Evolutionary conservation across 2,113 vertebrate species (phyloP).

Genomic region (Arenaria interpres): DNA sequence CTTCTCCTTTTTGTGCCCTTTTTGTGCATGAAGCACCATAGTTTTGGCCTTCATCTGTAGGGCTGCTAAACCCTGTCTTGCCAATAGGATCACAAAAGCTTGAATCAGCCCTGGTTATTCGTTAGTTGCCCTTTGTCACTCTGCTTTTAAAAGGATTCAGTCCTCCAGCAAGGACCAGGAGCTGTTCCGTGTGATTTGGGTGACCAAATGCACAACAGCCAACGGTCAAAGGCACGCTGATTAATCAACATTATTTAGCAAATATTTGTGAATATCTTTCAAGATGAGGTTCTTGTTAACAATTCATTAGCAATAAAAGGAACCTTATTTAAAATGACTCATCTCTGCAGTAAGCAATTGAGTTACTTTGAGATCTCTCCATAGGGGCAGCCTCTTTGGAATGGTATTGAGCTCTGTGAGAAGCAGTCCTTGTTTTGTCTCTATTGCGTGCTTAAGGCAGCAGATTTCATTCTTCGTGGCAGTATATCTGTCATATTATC

Average conservation of each 20-base stretch:
- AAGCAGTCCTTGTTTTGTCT: not conserved
- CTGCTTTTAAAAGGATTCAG: not conserved
- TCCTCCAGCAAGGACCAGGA: not conserved
- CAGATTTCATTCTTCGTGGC: not conserved
- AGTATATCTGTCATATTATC: not conserved
- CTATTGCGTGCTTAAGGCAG: not conserved
- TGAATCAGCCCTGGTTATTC: not conserved
- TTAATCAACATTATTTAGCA: not conserved
- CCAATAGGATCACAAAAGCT: not conserved
- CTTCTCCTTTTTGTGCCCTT: not conserved
- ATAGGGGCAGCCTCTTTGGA: not conserved
- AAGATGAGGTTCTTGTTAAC: not conserved
- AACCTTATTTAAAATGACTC: not conserved
- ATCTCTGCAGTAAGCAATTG: not conserved
- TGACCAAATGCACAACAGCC: not conserved
- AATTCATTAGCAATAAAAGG: not conserved
- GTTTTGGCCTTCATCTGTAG: not conserved
- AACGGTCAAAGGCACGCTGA: not conserved
- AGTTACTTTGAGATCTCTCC: not conserved
- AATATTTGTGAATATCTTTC: not conserved
- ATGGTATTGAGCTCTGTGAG: not conserved
- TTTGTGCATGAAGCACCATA: not conserved
- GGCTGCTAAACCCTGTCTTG: not conserved
- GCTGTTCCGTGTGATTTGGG: not conserved
- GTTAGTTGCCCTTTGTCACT: not conserved